Percentiles rank a stretch among this genome's conserved stretches.
These are phyloP conservation scores for Hoplias malabaricus DNA, from an alignment of 2,113 vertebrate genomes.

Conservation along the genomic window DNA sequence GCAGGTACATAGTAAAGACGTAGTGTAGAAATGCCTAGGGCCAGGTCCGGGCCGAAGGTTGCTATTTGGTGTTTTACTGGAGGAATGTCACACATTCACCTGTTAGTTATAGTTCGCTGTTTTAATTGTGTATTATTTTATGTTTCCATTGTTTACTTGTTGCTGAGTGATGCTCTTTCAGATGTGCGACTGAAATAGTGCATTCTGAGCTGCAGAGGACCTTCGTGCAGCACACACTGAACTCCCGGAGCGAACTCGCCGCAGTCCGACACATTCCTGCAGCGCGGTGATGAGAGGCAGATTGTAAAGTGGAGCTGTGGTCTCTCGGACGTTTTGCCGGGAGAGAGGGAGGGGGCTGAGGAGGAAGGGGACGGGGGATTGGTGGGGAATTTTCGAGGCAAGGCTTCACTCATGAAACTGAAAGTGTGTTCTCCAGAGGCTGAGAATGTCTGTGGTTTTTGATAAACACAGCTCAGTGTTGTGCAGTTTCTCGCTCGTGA, in stretches of 20 bases:
- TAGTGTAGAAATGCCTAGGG: too few species aligned
- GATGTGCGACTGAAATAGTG: too few species aligned
- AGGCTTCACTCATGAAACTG: not conserved
- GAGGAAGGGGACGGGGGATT: not conserved
- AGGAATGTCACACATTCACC: too few species aligned
- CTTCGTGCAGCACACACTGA: not conserved
- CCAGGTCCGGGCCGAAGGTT: too few species aligned
- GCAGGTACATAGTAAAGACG: too few species aligned
- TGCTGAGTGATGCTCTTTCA: too few species aligned
- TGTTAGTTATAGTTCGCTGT: too few species aligned
- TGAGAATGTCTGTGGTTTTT: constrained; percentile 3
- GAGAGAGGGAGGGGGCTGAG: not conserved
- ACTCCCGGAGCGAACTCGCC: not conserved
- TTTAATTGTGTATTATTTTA: too few species aligned
- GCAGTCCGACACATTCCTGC: not conserved
- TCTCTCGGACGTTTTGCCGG: not conserved
- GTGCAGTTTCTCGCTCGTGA: not conserved
- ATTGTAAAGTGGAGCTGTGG: not conserved
- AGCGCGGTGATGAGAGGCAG: not conserved
- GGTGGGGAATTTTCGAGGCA: not conserved
- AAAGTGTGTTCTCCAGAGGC: not conserved
- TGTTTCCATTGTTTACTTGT: too few species aligned
- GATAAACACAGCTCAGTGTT: not conserved
- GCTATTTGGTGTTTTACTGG: too few species aligned
- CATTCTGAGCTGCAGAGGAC: too few species aligned